These are phyloP conservation scores for Gymnothorax reevesii DNA, from an alignment of 2,797 vertebrate genomes.

Conservation along the genomic window DNA sequence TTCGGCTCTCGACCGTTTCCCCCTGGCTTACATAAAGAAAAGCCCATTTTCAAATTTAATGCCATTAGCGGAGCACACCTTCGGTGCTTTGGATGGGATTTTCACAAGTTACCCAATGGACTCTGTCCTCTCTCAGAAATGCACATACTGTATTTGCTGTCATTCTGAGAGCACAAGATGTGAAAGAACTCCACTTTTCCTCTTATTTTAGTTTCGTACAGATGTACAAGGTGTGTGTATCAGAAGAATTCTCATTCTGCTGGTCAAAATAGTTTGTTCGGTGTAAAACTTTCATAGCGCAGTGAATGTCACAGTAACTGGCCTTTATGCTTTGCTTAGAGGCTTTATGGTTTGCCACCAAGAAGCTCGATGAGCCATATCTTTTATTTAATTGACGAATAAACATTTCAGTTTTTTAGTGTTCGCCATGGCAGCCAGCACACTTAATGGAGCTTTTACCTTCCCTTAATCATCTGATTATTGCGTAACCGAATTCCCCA, in stretches of 20 bases:
- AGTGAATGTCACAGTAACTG: not conserved
- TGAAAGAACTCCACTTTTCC: too few species aligned
- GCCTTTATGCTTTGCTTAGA: not conserved
- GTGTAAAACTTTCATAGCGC: not conserved
- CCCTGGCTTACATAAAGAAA: too few species aligned
- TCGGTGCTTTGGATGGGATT: too few species aligned
- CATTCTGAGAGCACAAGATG: too few species aligned
- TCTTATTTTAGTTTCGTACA: too few species aligned
- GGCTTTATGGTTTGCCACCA: not conserved
- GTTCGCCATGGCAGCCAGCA: not conserved
- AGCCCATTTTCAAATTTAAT: too few species aligned
- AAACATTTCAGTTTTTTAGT: slow-evolving; percentile 18
- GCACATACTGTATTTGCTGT: too few species aligned
- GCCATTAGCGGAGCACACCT: too few species aligned
- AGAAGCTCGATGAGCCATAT: slow-evolving; percentile 9
- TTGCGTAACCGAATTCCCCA: not conserved
- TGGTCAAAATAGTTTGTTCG: not conserved
- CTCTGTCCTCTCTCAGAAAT: too few species aligned
- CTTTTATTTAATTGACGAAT: slow-evolving; percentile 9
- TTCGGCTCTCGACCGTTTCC: too few species aligned
- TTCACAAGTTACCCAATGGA: too few species aligned
- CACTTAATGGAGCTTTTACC: not conserved
- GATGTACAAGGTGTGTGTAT: not conserved
- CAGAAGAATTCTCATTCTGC: not conserved
- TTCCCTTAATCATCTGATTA: not conserved